Percentiles rank a stretch among this genome's conserved stretches.
Conservation (phyloP, 2,888 invertebrate genomes). For the Pyrrhosoma nymphula region DNA sequence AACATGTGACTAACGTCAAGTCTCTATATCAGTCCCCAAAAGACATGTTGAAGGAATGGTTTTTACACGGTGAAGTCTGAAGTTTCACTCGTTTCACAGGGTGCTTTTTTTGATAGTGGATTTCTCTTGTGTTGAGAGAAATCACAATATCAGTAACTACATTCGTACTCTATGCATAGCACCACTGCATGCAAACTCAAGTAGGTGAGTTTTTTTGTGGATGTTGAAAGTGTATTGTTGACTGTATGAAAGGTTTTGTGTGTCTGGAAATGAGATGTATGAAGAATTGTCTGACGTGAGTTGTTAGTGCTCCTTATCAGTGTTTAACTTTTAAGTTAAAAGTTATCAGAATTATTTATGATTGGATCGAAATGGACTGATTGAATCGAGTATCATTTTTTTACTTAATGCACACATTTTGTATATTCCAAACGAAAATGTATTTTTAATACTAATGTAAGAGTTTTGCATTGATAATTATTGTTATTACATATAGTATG, state of each 20-base stretch:
- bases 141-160: not conserved
- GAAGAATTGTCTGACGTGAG: slow-evolving; percentile 36
- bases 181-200: not conserved
- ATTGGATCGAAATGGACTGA: slow-evolving; percentile 58
- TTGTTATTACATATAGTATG: slow-evolving; percentile 43
- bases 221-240: not conserved
- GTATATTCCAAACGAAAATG: slow-evolving; percentile 60
- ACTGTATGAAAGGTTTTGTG: slow-evolving; percentile 13
- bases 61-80: not conserved
- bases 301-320: slow-evolving; percentile 47
- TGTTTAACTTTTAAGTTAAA: slow-evolving; percentile 55
- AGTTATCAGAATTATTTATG: slow-evolving; percentile 45
- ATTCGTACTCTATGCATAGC: not conserved
- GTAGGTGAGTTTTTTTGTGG: not conserved
- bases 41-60: not conserved
- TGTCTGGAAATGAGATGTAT: not conserved
- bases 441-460: slow-evolving; percentile 66
- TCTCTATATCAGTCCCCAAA: not conserved
- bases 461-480: slow-evolving; percentile 64
- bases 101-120: slow-evolving; percentile 4
- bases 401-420: slow-evolving; percentile 64
- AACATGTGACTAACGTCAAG: slow-evolving; percentile 8
- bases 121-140: not conserved
- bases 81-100: not conserved
- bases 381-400: slow-evolving; percentile 63